phyloP scores from a whole-genome alignment of 2,113 vertebrate genomes.

The Oceanodroma tethys region DNA sequence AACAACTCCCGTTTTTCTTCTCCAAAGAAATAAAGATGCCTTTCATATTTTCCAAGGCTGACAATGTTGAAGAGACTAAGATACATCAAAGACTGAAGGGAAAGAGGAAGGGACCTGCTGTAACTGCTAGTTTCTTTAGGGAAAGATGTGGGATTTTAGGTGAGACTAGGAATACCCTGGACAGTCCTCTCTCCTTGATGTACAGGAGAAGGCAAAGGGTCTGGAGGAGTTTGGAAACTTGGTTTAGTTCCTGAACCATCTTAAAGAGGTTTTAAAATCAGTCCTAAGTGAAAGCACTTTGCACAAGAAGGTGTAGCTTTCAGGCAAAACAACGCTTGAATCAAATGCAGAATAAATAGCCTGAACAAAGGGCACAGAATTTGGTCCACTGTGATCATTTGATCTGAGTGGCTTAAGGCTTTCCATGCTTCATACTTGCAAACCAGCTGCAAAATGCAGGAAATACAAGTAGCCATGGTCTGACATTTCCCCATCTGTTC shows the following conservation, averaged over 20 bases:
- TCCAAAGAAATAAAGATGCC: not conserved
- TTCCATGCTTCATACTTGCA: not conserved
- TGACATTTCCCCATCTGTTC: conserved; percentile 59
- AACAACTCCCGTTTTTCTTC: not conserved
- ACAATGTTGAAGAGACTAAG: not conserved
- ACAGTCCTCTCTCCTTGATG: not conserved
- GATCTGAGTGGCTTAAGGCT: conserved; percentile 32
- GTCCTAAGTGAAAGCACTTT: not conserved
- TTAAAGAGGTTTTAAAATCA: not conserved
- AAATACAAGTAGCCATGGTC: conserved; percentile 43
- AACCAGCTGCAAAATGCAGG: conserved; percentile 49
- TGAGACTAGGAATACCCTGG: not conserved
- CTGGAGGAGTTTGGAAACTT: not conserved
- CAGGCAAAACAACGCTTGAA: conserved; percentile 10
- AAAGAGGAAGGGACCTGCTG: not conserved
- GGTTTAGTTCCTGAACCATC: not conserved
- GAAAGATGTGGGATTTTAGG: not conserved
- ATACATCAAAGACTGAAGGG: not conserved
- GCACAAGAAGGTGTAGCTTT: conserved; percentile 26
- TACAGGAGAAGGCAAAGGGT: not conserved
- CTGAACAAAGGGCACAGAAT: not conserved
- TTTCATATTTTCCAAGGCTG: not conserved
- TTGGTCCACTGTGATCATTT: conserved; percentile 26
- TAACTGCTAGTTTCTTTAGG: not conserved
- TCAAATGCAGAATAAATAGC: conserved; percentile 31